Percentiles rank a stretch among this genome's conserved stretches.
phyloP scores from a whole-genome alignment of 2,797 vertebrate genomes.

The Hybognathus amarus region DNA sequence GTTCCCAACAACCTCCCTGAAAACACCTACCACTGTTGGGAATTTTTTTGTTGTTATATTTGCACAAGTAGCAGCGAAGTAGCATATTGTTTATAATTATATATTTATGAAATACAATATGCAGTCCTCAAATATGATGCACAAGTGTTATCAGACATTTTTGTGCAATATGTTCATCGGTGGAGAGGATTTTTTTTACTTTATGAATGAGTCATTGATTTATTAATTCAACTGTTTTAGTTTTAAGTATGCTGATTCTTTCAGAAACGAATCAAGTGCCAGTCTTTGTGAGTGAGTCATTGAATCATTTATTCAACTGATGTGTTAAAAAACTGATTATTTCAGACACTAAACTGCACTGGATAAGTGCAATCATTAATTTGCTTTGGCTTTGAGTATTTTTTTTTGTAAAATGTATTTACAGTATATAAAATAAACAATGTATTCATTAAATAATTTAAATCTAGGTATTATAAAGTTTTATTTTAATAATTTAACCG shows the following conservation, averaged over 20 bases:
- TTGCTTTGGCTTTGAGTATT: neutral
- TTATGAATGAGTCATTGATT: neutral
- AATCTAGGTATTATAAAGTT: neutral
- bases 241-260: neutral
- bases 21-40: neutral
- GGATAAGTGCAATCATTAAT: neutral
- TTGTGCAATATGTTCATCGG: neutral
- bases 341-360: neutral
- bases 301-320: neutral
- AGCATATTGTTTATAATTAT: too few species aligned
- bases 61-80: too few species aligned
- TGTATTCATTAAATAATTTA: neutral
- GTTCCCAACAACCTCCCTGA: neutral
- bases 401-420: neutral
- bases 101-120: neutral
- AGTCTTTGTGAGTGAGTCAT: neutral
- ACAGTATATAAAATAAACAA: neutral
- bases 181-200: neutral
- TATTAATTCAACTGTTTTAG: neutral
- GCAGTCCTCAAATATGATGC: neutral
- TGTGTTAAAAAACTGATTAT: neutral
- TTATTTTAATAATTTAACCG: neutral
- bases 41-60: too few species aligned
- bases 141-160: neutral
- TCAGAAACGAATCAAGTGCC: neutral